A percentile compares a stretch with the other conserved stretches of the same genome.
Evolutionary conservation across 2,888 invertebrate genomes (phyloP).

Genomic region (Brachylomia viminalis): DNA sequence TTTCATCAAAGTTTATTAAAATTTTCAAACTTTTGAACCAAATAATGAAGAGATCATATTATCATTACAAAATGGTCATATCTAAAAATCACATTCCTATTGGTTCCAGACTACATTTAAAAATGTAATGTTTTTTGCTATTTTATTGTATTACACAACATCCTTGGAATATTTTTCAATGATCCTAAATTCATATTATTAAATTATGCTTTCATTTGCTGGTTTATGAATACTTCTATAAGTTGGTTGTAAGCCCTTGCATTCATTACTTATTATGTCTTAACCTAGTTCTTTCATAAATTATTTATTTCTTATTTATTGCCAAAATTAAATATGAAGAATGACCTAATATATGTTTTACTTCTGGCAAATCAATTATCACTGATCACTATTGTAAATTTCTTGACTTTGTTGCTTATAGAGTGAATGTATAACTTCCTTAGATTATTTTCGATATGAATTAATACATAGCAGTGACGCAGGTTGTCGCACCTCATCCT

Average conservation of each 20-base stretch:
- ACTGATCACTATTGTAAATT: background rate
- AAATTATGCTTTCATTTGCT: slow-evolving; percentile 20
- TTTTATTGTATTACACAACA: slow-evolving; percentile 4
- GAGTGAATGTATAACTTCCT: background rate
- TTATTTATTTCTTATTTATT: slow-evolving; percentile 24
- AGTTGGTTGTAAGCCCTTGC: slow-evolving; percentile 15
- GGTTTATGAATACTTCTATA: slow-evolving; percentile 9
- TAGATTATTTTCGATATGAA: background rate
- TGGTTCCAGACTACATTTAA: background rate
- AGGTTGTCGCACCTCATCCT: slow-evolving; percentile 13
- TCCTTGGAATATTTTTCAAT: slow-evolving; percentile 1
- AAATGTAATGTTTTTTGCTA: background rate
- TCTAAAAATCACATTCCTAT: background rate
- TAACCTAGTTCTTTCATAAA: slow-evolving; percentile 27
- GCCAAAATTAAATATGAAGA: background rate
- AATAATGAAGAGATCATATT: slow-evolving; percentile 5
- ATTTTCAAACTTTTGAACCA: background rate
- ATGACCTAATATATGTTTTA: slow-evolving; percentile 10
- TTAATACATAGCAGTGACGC: background rate
- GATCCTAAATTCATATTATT: background rate
- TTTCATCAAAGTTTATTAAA: background rate
- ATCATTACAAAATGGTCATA: background rate
- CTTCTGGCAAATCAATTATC: background rate
- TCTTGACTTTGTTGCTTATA: background rate
- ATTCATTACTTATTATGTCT: slow-evolving; percentile 8